A percentile compares a stretch with the other conserved stretches of the same genome.
phyloP scores from a whole-genome alignment of 2,888 invertebrate genomes.

The Isoperla grammatica region DNA sequence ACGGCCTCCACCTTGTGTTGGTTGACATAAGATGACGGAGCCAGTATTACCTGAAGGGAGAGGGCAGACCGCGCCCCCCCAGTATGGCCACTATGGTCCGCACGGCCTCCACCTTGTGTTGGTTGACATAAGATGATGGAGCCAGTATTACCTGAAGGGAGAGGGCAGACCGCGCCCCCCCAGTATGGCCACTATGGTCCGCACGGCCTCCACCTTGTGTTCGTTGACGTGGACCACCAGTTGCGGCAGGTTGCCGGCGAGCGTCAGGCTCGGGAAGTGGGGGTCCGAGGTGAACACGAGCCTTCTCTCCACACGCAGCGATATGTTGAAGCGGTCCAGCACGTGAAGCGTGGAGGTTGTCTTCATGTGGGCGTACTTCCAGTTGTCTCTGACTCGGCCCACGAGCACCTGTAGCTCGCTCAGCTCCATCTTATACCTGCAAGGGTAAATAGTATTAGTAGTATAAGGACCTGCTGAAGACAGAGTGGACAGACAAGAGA shows the following conservation, averaged over 20 bases:
- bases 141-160: slow-evolving; percentile 45
- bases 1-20: no score
- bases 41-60: no score
- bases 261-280: slow-evolving; percentile 74
- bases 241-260: slow-evolving; percentile 81
- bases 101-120: no score
- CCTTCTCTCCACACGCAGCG: slow-evolving; percentile 67
- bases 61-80: no score
- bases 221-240: slow-evolving; percentile 88
- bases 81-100: no score
- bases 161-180: slow-evolving; percentile 44
- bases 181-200: slow-evolving; percentile 50
- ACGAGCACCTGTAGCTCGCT: slow-evolving; percentile 83
- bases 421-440: slow-evolving; percentile 56
- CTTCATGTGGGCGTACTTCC: slow-evolving; percentile 80
- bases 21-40: no score
- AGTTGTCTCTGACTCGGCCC: slow-evolving; percentile 82
- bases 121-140: no score
- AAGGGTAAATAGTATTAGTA: no score
- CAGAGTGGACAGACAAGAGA: background rate
- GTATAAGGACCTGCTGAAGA: no score
- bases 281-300: slow-evolving; percentile 79
- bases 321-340: slow-evolving; percentile 54
- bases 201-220: slow-evolving; percentile 69
- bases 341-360: slow-evolving; percentile 81